A percentile compares a stretch with the other conserved stretches of the same genome.
These are phyloP conservation scores for Myiothlypis coronata DNA, from an alignment of 2,797 vertebrate genomes.

Conservation along the genomic window DNA sequence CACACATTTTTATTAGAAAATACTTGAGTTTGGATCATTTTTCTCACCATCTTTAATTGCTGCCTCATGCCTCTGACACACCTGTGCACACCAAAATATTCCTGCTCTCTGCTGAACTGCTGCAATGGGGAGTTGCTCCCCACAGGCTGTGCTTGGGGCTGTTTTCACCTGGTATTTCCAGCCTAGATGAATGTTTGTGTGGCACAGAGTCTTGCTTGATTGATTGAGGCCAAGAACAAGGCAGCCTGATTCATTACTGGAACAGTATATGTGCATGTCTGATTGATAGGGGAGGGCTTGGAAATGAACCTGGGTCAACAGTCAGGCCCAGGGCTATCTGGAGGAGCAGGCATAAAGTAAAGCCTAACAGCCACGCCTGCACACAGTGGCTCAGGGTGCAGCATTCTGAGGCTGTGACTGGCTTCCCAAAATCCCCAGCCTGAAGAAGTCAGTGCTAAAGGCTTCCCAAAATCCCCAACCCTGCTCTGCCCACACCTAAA, in stretches of 20 bases:
- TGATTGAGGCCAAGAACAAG: conserved; percentile 17
- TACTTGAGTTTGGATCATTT: background rate
- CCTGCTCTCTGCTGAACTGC: background rate
- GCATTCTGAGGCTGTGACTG: background rate
- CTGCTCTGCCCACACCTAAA: background rate
- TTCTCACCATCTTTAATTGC: background rate
- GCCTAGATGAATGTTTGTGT: background rate
- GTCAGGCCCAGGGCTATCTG: background rate
- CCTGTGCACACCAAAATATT: background rate
- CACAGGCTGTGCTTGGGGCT: background rate
- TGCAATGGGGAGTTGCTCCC: background rate
- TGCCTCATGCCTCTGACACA: background rate
- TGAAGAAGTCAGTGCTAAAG: background rate
- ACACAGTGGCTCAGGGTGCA: background rate
- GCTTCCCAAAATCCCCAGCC: background rate
- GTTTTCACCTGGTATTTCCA: background rate
- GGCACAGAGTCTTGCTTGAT: conserved; percentile 2
- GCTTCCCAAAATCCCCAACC: background rate
- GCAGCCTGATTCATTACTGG: conserved; percentile 22
- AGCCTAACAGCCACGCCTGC: background rate
- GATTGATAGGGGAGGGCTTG: conserved; percentile 5
- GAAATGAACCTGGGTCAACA: background rate
- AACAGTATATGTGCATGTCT: background rate
- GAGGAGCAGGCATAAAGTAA: background rate
- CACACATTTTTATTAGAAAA: background rate